Conservation (phyloP, 2,797 vertebrate genomes). For the Syngnathus rostellatus region DNA sequence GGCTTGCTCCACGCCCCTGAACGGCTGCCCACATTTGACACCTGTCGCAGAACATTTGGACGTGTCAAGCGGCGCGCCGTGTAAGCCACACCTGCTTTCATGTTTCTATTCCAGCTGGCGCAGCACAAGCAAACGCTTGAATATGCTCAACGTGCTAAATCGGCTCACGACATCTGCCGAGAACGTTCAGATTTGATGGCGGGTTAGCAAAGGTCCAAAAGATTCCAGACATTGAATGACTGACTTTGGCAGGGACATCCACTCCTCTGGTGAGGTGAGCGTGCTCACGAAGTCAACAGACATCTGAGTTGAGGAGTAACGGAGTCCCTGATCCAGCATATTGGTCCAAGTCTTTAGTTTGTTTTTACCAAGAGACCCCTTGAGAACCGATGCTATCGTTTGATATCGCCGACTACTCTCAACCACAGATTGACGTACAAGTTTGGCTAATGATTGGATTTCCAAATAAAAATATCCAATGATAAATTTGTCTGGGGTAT, state of each 20-base stretch:
- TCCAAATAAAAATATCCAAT: not conserved
- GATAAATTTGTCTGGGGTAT: not conserved
- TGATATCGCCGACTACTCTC: not conserved
- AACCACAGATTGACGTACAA: not conserved
- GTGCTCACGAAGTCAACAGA: not conserved
- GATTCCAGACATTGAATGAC: not conserved
- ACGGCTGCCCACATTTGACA: conserved; percentile 7
- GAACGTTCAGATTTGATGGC: not conserved
- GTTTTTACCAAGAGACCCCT: not conserved
- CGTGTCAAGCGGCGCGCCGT: conserved; percentile 3
- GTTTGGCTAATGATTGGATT: not conserved
- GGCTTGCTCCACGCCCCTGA: not conserved
- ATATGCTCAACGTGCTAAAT: not conserved
- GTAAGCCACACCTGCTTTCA: conserved; percentile 11
- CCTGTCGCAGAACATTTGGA: conserved; percentile 11
- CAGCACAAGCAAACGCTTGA: not conserved
- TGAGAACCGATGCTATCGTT: not conserved
- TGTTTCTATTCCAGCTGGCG: conserved; percentile 18
- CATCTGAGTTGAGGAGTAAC: not conserved
- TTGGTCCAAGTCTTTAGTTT: not conserved
- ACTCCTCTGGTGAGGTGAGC: not conserved
- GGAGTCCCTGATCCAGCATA: not conserved
- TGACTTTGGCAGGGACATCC: not conserved
- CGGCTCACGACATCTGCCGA: not conserved
- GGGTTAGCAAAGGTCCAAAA: not conserved